Evolutionary conservation across 2,113 vertebrate genomes (phyloP), one percentile per base, ranked within the genome.

Genomic region (Rhinoderma darwinii): DNA sequence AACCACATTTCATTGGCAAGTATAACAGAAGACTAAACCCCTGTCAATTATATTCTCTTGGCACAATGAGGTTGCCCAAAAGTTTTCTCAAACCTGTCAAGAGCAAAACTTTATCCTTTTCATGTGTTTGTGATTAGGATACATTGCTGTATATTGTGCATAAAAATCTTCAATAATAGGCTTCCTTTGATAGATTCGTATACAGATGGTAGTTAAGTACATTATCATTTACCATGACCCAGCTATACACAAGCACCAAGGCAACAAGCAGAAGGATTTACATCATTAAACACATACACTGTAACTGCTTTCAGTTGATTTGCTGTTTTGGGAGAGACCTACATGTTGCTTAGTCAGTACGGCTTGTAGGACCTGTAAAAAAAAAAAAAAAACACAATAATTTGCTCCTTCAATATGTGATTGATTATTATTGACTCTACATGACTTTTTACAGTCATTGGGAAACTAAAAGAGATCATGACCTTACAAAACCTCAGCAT

Each of bases 201-300:
- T 75, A 78, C 27, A 78, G 44, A 51, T 22, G 50, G 76, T 54
- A 54, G 76, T 54, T 78, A 54, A 50, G 30, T 80, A 35, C 35
- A 61, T 79, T 14, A 35, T 79, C 77, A 59, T 56, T 18, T 37
- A 79, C 32, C 77, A 12, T 61, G 54, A 61, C 54, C 27, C 32
- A 61, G 3, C 30, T 25, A n/a, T 43, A 61, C 78, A 81, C 30
- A 39, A 37, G 78, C 54, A 61, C 51, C 77, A 59, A 61, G 51
- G 77, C 77, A 80, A 59, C 77, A 59, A 59, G 77, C 32, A 22
- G 50, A 12, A 35, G 35, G 76, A 79, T 37, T 25, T 59, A 80
- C 51, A 37, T 41, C 54, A 61, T 81, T 81, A 81, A 81, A 39
- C 78, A 41, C 78, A 15, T n/a, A n/a, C n/a, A n/a, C n/a, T n/a